These are phyloP conservation scores for Elanus axillaris DNA, from an alignment of 2,113 vertebrate genomes.

Conservation along the genomic window DNA sequence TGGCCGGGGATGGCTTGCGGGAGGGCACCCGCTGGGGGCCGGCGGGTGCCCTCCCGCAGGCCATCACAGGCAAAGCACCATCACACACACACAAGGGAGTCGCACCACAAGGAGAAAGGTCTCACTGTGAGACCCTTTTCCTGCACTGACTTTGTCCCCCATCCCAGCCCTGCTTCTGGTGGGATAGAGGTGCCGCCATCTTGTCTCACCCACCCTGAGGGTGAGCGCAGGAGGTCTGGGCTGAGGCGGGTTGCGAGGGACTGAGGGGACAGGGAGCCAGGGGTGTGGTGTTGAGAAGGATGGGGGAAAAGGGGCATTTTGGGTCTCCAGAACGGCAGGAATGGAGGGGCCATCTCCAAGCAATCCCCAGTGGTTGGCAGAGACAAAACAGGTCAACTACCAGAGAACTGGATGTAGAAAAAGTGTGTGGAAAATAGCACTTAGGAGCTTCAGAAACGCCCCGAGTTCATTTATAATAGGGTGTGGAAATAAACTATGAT, in stretches of 20 bases:
- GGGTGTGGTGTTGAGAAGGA: rapidly evolving
- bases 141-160: not conserved
- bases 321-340: not conserved
- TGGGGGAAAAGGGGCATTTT: not conserved
- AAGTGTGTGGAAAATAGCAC: not conserved
- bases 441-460: not conserved
- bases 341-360: not conserved
- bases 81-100: no score
- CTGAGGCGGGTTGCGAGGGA: not conserved
- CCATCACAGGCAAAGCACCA: not conserved
- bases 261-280: no score
- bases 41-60: not conserved
- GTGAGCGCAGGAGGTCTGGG: not conserved
- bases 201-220: not conserved
- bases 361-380: not conserved
- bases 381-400: not conserved
- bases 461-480: not conserved
- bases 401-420: no score
- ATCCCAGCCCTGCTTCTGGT: no score
- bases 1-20: no score
- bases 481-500: not conserved
- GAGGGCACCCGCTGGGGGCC: no score
- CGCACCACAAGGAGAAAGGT: not conserved
- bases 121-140: not conserved
- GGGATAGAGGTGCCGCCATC: not conserved